These are phyloP conservation scores for Pteronura brasiliensis DNA, from an alignment of 2,113 vertebrate species.

Conservation along the genomic window DNA sequence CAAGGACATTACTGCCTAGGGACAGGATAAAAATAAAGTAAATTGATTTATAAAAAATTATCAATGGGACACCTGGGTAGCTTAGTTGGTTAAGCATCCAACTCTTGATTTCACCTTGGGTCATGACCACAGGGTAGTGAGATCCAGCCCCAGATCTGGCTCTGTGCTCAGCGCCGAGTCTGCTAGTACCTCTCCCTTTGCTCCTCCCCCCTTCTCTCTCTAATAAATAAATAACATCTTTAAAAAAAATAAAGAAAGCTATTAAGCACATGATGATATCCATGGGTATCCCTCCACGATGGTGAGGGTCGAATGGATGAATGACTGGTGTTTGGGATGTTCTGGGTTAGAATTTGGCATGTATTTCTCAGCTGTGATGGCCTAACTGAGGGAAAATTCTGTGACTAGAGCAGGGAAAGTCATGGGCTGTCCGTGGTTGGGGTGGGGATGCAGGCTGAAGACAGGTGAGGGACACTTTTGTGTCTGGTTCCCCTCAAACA, in stretches of 20 bases:
- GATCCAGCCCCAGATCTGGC: neutral
- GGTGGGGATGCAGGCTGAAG: neutral
- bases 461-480: neutral
- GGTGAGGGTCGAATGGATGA: neutral
- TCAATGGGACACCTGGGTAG: neutral
- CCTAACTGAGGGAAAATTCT: neutral
- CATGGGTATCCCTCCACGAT: accelerated
- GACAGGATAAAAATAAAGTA: neutral
- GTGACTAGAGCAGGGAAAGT: neutral
- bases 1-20: neutral
- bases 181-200: neutral
- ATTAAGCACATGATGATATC: neutral
- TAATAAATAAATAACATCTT: neutral
- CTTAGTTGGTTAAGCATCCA: neutral
- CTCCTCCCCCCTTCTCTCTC: neutral
- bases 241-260: neutral
- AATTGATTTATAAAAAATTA: neutral
- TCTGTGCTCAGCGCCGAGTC: neutral
- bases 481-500: neutral
- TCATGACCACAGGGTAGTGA: neutral
- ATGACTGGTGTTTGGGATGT: neutral
- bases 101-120: neutral
- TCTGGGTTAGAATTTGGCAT: neutral
- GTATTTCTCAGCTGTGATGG: neutral
- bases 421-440: accelerated